Evolutionary conservation across 2,888 invertebrate species (phyloP).

Genomic region (Zootermopsis nevadensis): DNA sequence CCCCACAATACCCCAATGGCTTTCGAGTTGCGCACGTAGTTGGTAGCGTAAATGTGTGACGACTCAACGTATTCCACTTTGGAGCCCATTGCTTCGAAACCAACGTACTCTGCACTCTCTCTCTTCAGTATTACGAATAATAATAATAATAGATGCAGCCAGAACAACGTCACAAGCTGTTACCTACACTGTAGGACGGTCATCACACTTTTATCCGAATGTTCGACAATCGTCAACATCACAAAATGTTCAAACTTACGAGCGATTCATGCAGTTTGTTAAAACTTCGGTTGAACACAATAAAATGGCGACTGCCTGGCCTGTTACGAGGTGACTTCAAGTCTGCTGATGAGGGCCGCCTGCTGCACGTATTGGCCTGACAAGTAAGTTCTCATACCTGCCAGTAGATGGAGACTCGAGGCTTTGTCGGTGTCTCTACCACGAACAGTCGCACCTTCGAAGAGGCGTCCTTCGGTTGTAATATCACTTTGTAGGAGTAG

Average conservation of each 20-base stretch:
- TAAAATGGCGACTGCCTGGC: not conserved
- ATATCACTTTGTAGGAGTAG: too few species aligned
- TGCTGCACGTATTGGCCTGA: not conserved
- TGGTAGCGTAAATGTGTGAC: conserved; percentile 89
- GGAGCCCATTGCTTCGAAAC: conserved; percentile 75
- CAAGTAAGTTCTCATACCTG: conserved; percentile 26
- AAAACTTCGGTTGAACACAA: not conserved
- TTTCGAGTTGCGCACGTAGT: conserved; percentile 91
- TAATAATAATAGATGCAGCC: not conserved
- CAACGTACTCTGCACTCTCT: not conserved
- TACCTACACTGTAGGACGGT: not conserved
- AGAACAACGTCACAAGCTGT: not conserved
- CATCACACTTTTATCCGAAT: not conserved
- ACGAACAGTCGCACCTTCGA: too few species aligned
- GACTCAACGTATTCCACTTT: conserved; percentile 94
- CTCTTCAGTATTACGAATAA: too few species aligned
- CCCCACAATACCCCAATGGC: conserved; percentile 98
- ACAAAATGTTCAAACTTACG: not conserved
- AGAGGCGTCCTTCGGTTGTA: too few species aligned
- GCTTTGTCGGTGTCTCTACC: too few species aligned
- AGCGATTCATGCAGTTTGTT: not conserved
- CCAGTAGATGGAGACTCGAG: not conserved
- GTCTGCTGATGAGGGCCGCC: not conserved
- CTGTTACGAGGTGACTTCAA: not conserved
- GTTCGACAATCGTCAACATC: not conserved